These are phyloP conservation scores for Drosophila yooni DNA, from an alignment of 2,888 invertebrate species.

Conservation along the genomic window DNA sequence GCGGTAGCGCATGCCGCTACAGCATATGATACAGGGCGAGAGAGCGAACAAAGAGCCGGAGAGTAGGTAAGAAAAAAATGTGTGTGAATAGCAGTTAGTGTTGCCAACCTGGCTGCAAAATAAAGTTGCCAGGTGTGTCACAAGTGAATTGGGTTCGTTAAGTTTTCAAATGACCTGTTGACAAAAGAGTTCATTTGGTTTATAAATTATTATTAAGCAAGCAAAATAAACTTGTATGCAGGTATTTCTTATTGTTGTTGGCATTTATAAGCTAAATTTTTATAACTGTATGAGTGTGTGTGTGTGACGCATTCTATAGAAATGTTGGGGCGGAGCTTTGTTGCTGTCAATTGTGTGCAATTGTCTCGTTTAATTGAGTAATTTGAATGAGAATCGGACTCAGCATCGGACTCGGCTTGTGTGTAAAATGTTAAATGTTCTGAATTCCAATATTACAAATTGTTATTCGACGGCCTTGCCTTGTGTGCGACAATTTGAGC, in stretches of 20 bases:
- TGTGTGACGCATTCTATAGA: conserved; percentile 56
- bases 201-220: conserved; percentile 5
- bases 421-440: conserved; percentile 39
- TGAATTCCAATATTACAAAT: conserved; percentile 57
- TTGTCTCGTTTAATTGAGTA: conserved; percentile 70
- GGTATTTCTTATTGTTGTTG: conserved; percentile 14
- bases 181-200: conserved; percentile 36
- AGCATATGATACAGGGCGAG: conserved; percentile 37
- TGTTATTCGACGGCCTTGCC: conserved; percentile 45
- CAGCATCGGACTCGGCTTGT: conserved; percentile 10
- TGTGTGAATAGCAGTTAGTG: conserved; percentile 52
- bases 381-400: conserved; percentile 59
- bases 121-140: conserved; percentile 68
- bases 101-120: conserved; percentile 64
- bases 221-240: conserved; percentile 6
- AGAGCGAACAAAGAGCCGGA: conserved; percentile 29
- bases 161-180: conserved; percentile 60
- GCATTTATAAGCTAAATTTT: conserved; percentile 39
- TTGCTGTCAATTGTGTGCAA: conserved; percentile 70
- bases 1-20: conserved; percentile 66
- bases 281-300: neutral
- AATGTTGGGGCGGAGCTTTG: conserved; percentile 55
- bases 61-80: conserved; percentile 19
- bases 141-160: conserved; percentile 57
- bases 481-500: conserved; percentile 17